phyloP scores from a whole-genome alignment of 2,797 vertebrate genomes.

The Garrulus glandarius region DNA sequence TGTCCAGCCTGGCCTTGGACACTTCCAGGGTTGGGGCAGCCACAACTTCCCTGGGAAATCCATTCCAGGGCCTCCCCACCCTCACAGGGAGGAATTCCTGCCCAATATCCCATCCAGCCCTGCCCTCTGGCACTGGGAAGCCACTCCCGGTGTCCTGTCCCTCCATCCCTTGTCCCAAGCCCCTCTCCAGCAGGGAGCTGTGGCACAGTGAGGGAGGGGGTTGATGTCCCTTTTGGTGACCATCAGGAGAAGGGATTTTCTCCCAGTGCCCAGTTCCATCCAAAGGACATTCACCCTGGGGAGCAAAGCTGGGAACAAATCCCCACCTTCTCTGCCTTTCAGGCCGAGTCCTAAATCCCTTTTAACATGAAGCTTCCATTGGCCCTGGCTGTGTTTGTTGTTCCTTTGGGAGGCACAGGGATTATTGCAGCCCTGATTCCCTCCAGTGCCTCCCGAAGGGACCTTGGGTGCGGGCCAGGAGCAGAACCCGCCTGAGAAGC shows the following conservation, averaged over 20 bases:
- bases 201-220: fast-evolving
- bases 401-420: not conserved
- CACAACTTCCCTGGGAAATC: not conserved
- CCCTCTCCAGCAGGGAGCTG: not conserved
- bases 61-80: fast-evolving
- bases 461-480: not conserved
- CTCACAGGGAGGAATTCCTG: fast-evolving
- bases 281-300: not conserved
- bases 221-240: not conserved
- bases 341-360: not conserved
- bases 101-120: fast-evolving
- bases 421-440: conserved; percentile 26
- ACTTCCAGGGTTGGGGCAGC: not conserved
- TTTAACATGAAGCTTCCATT: not conserved
- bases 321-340: not conserved
- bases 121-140: not conserved
- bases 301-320: not conserved
- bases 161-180: not conserved
- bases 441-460: conserved; percentile 19
- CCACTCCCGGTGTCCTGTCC: not conserved
- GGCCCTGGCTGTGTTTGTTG: not conserved
- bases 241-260: not conserved
- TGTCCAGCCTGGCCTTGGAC: fast-evolving
- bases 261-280: not conserved
- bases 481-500: not conserved